A percentile compares a stretch with the other conserved stretches of the same genome.
phyloP scores from a whole-genome alignment of 2,797 vertebrate species.

The Labeo calbasu region DNA sequence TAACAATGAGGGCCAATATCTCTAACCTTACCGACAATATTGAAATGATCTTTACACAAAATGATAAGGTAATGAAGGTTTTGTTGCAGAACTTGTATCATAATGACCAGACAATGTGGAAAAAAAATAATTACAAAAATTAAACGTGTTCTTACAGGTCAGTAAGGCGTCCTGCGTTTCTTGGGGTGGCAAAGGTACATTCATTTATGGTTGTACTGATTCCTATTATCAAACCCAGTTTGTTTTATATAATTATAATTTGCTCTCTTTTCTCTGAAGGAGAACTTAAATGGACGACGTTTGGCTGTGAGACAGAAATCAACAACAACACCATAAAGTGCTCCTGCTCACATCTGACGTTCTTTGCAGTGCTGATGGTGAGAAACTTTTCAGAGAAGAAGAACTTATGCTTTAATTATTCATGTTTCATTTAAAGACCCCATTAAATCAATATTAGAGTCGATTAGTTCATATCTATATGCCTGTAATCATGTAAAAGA shows the following conservation, averaged over 20 bases:
- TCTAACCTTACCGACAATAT: background rate
- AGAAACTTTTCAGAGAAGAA: slow-evolving; percentile 6
- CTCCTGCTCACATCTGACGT: slow-evolving; percentile 68
- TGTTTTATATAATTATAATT: background rate
- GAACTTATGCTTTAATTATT: background rate
- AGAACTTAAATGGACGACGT: background rate
- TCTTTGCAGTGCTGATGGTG: slow-evolving; percentile 71
- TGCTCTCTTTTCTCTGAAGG: background rate
- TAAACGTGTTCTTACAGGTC: background rate
- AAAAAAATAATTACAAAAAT: too few relatives aligned
- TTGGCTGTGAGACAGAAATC: slow-evolving; percentile 35
- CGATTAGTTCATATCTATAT: background rate
- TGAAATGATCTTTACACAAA: background rate
- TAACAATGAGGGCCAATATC: background rate
- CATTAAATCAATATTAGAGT: background rate
- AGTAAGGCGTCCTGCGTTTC: slow-evolving; percentile 57
- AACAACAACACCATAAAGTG: slow-evolving; percentile 54
- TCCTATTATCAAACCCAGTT: background rate
- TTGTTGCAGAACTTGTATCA: background rate
- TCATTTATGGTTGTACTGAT: background rate
- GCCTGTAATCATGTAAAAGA: background rate
- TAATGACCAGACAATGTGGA: background rate
- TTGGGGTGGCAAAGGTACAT: slow-evolving; percentile 52
- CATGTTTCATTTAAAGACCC: background rate
- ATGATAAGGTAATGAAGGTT: background rate